phyloP scores from a whole-genome alignment of 2,113 vertebrate genomes.

The Platanista minor region DNA sequence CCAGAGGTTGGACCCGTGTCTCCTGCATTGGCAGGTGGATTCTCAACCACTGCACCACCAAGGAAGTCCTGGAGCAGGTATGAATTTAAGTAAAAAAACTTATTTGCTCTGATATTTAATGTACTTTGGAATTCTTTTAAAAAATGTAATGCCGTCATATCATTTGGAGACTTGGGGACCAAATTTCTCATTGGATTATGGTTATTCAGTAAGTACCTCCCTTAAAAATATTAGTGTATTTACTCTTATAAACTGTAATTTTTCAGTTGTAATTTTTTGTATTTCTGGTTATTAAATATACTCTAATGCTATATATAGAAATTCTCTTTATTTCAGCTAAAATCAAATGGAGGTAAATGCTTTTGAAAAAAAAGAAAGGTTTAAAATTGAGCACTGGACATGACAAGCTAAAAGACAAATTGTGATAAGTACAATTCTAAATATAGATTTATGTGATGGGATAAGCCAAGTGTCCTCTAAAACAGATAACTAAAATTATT shows the following conservation, averaged over 20 bases:
- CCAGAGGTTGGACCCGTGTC: no score
- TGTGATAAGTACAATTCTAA: neutral
- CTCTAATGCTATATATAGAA: neutral
- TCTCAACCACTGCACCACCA: no score
- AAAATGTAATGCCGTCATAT: neutral
- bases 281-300: neutral
- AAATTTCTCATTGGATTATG: neutral
- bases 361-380: neutral
- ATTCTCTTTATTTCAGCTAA: neutral
- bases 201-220: neutral
- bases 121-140: neutral
- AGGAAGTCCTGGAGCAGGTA: neutral
- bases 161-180: neutral
- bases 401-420: neutral
- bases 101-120: neutral
- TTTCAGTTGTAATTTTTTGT: constrained; percentile 8
- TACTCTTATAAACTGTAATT: neutral
- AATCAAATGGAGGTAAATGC: neutral
- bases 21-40: no score
- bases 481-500: neutral
- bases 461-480: neutral
- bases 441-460: neutral
- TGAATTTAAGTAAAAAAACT: neutral
- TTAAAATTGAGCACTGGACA: neutral
- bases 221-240: neutral